Base-by-base conservation (phyloP, 2,797 vertebrate species). In the Muscicapa comitata region DNA sequence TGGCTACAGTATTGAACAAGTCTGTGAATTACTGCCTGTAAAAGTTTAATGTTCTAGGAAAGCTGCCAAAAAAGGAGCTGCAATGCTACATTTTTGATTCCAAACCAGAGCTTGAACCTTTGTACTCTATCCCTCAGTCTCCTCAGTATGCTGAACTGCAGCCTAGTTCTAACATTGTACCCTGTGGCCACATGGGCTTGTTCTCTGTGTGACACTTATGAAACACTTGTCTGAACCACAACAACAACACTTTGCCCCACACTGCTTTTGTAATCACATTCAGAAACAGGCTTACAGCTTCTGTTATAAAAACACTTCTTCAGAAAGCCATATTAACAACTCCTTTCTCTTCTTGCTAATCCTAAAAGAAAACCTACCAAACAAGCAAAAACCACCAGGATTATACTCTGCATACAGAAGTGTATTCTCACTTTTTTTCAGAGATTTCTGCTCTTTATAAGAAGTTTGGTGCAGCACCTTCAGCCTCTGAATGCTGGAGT, bases 141-240 rank as follows among this genome's bases (percentile, higher is more conserved):
- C 29, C 37, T 42, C 48, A 70, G 48, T 2, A 13, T 8, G 29
- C 77, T 92, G 94, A 94, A 76, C 90, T 93, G 38, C 61, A 93
- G 74, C 88, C 92, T 65, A 71, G 57, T 92, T 94, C 77, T 74
- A 92, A 57, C 67, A 45, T 1, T 12, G 55, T 8, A 72, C 37
- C 9, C 77, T 9, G 1, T n/a, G 73, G 94, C 63, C 20, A n/a
- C 38, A 14, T 1, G 24, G 54, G n/a, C n/a, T 79, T 33, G 45
- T 47, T 79, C 67, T 70, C 55, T 8, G 9, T 38, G 66, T 48
- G 73, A 45, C 3, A 4, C 74, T 95, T 33, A 50, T 1, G 3
- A 94, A 95, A 95, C 29, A 53, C 14, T 87, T 61, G n/a, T 71
- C 71, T 95, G 86, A 92, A 73, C 25, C 78, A 75, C 33, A 67